Percentiles rank a stretch among this genome's conserved stretches.
Evolutionary conservation across 2,888 invertebrate species (phyloP).

Genomic region (Sphaeridia pumilis): DNA sequence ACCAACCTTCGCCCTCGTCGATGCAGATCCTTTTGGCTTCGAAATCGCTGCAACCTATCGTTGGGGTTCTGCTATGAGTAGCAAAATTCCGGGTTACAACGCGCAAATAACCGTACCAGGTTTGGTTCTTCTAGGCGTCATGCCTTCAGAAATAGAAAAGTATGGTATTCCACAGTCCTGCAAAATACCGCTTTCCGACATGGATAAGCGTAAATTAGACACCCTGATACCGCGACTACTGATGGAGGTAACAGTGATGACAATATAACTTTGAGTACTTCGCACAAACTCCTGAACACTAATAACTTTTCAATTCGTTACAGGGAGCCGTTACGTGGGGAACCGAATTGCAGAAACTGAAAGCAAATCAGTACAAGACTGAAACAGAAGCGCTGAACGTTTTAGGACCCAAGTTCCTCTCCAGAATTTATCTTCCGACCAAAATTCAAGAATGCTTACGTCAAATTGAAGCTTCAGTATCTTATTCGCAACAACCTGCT

Average conservation of each 20-base stretch:
- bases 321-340: background rate
- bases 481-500: too few species aligned
- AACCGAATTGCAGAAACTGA: background rate
- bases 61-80: conserved; percentile 12
- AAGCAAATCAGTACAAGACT: background rate
- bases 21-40: conserved; percentile 20
- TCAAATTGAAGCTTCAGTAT: background rate
- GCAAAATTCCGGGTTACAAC: background rate
- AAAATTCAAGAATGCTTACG: background rate
- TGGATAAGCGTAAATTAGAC: background rate
- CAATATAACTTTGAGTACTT: too few species aligned
- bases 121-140: conserved; percentile 5
- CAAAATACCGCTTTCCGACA: background rate
- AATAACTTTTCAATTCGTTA: too few species aligned
- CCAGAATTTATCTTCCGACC: background rate
- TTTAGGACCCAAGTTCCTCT: background rate
- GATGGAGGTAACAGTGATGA: too few species aligned
- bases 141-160: conserved; percentile 7
- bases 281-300: too few species aligned
- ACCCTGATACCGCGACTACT: background rate
- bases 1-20: conserved; percentile 16
- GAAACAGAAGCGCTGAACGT: background rate
- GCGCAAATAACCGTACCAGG: conserved; percentile 1
- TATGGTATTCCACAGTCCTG: background rate
- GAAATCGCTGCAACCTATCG: conserved; percentile 18